phyloP scores from a whole-genome alignment of 2,888 invertebrate species.

The Scrobipalpa costella region DNA sequence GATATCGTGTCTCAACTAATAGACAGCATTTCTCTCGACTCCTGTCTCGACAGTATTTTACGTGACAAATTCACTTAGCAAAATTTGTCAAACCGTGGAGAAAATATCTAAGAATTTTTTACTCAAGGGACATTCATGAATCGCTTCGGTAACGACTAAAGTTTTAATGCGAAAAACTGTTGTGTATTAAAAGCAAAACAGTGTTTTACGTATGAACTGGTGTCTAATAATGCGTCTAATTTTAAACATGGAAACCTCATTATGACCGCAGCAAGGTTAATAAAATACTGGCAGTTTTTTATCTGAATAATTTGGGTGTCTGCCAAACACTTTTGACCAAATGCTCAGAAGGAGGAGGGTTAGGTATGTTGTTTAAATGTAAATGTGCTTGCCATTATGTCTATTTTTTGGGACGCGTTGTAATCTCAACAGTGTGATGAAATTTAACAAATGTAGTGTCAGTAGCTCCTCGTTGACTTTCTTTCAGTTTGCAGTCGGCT shows the following conservation, averaged over 20 bases:
- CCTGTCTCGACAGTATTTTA: neutral
- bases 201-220: neutral
- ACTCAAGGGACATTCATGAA: too few relatives aligned
- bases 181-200: neutral
- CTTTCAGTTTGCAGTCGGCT: too few relatives aligned
- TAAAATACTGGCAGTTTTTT: neutral
- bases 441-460: too few relatives aligned
- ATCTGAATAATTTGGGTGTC: constrained; percentile 6
- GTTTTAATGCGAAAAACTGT: neutral
- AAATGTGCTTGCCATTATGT: too few relatives aligned
- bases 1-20: neutral
- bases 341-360: neutral
- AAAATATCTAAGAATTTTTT: too few relatives aligned
- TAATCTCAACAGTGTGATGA: too few relatives aligned
- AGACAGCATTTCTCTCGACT: neutral
- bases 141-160: too few relatives aligned
- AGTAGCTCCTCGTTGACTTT: too few relatives aligned
- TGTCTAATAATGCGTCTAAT: neutral
- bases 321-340: neutral
- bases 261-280: neutral
- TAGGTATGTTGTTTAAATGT: too few relatives aligned
- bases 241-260: neutral
- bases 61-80: neutral
- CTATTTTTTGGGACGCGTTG: too few relatives aligned
- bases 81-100: too few relatives aligned